Evolutionary conservation across 2,888 invertebrate genomes (phyloP).

Genomic region (Lordiphosa fenestrarum): DNA sequence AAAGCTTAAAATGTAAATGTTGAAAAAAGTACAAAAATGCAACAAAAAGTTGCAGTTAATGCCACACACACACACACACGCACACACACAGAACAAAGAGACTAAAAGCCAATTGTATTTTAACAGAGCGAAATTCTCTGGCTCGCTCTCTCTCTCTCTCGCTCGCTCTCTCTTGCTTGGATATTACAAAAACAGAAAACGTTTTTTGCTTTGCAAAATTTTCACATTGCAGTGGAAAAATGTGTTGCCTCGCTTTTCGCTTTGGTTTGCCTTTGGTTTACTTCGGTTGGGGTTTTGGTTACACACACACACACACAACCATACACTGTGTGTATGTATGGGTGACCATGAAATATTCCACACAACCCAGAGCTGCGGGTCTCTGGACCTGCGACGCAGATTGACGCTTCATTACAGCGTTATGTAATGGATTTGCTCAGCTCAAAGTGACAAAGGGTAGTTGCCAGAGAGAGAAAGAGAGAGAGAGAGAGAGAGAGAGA

Average conservation of each 20-base stretch:
- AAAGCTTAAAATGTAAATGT: slow-evolving; percentile 19
- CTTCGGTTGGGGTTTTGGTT: slow-evolving; percentile 39
- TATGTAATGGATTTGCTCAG: slow-evolving; percentile 35
- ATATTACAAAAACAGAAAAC: slow-evolving; percentile 1
- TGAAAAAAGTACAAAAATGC: slow-evolving; percentile 21
- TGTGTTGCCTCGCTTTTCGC: slow-evolving; percentile 12
- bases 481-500: slow-evolving; percentile 42
- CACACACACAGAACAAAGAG: slow-evolving; percentile 3
- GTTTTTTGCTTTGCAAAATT: not conserved
- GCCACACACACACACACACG: not conserved
- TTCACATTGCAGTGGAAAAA: slow-evolving; percentile 11
- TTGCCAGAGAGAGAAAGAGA: not conserved
- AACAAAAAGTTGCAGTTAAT: slow-evolving; percentile 38
- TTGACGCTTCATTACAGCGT: slow-evolving; percentile 66
- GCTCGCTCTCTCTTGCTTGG: slow-evolving; percentile 1
- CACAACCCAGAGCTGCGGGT: slow-evolving; percentile 52
- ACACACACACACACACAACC: slow-evolving; percentile 19
- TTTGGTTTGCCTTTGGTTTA: slow-evolving; percentile 21
- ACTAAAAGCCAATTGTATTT: slow-evolving; percentile 56
- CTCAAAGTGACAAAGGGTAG: slow-evolving; percentile 41
- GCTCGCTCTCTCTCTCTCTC: slow-evolving; percentile 2
- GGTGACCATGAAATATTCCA: slow-evolving; percentile 72
- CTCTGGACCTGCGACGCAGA: slow-evolving; percentile 67
- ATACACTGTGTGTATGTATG: slow-evolving; percentile 15
- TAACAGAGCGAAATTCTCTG: slow-evolving; percentile 30